A percentile compares a stretch with the other conserved stretches of the same genome.
Conservation (phyloP, 2,113 vertebrate species). For the Oreotrochilus melanogaster region DNA sequence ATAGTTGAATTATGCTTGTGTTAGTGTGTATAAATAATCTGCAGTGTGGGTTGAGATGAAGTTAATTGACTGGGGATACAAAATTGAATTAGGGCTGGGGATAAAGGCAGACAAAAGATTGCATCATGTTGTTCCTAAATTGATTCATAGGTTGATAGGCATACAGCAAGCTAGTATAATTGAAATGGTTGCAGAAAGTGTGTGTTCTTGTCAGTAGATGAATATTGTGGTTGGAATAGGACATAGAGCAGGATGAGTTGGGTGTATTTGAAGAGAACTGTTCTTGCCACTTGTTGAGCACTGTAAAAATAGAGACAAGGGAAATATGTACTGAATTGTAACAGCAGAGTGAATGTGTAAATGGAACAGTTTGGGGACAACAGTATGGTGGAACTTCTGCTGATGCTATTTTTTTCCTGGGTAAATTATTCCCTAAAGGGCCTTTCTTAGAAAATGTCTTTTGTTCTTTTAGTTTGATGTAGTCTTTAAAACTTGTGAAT, state of each 20-base stretch:
- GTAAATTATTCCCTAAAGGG: neutral
- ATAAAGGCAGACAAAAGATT: neutral
- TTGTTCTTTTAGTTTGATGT: neutral
- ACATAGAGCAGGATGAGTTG: neutral
- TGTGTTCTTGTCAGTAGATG: neutral
- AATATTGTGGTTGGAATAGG: neutral
- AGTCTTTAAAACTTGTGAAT: neutral
- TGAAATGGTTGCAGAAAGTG: neutral
- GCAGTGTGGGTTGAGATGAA: neutral
- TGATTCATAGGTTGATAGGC: neutral
- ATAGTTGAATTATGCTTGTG: neutral
- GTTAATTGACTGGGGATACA: constrained; percentile 22
- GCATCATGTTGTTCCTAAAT: neutral
- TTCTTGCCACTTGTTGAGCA: neutral
- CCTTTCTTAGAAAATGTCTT: neutral
- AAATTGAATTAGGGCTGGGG: neutral
- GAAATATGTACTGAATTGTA: neutral
- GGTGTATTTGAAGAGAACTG: neutral
- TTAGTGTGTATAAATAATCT: neutral
- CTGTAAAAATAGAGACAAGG: neutral
- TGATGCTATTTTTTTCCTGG: neutral
- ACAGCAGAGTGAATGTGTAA: neutral
- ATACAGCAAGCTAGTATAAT: neutral
- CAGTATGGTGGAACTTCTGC: neutral
- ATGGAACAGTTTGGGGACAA: neutral